Evolutionary conservation across 2,113 vertebrate species (phyloP).

Genomic region (Hemiscyllium ocellatum): DNA sequence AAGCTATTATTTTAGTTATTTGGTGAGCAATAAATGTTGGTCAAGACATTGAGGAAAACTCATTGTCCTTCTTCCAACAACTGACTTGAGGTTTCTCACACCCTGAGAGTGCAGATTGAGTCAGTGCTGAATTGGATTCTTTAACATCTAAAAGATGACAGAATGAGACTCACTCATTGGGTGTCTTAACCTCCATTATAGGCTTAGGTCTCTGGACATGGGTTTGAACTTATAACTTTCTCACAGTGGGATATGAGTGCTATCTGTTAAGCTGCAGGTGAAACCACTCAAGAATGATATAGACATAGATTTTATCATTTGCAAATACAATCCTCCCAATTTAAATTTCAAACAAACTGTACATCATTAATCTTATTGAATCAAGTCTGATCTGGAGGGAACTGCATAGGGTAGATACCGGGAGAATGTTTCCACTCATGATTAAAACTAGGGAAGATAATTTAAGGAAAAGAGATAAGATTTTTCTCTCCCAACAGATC

Average conservation of each 20-base stretch:
- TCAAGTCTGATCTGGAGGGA: no score
- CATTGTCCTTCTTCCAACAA: background rate
- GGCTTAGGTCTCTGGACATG: background rate
- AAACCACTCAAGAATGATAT: background rate
- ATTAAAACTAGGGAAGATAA: no score
- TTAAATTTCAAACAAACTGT: background rate
- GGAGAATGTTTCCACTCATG: no score
- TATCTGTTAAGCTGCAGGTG: background rate
- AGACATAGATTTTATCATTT: background rate
- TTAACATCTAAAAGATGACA: background rate
- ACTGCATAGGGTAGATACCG: no score
- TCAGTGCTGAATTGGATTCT: background rate
- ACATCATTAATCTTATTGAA: no score
- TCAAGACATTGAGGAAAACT: background rate
- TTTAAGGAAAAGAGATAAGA: no score
- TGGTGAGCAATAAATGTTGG: background rate
- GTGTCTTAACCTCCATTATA: no score
- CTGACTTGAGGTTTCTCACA: background rate
- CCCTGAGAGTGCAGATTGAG: background rate
- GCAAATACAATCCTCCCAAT: background rate
- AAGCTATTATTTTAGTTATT: background rate
- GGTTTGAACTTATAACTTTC: background rate
- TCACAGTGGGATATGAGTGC: background rate
- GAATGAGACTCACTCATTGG: background rate
- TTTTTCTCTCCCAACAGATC: no score